Conservation (phyloP, 92 coral and sea anemone genomes). For the Parazoanthus darwini region DNA sequence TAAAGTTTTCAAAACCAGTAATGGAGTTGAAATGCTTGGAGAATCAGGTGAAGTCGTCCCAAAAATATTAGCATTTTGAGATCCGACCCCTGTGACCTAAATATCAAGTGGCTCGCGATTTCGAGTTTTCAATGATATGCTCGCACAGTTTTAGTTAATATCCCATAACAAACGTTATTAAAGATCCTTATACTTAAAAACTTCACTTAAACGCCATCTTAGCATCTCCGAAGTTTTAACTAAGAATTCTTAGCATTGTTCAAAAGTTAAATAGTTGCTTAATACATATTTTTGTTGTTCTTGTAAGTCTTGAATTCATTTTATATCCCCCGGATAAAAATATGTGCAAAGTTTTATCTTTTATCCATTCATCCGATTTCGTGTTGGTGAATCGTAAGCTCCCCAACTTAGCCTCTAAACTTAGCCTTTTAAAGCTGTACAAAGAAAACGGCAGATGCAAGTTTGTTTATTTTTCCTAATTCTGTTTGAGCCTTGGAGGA, state of each 20-base stretch:
- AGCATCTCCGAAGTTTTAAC: background rate
- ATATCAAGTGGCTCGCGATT: background rate
- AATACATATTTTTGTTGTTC: background rate
- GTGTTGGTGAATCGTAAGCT: background rate
- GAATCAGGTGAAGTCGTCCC: background rate
- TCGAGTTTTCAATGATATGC: background rate
- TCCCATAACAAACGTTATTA: background rate
- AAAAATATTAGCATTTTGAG: background rate
- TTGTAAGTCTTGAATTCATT: background rate
- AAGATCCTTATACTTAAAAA: background rate
- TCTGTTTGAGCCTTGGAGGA: background rate
- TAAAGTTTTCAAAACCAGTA: background rate
- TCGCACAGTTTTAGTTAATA: background rate
- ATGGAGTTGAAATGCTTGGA: too few relatives aligned
- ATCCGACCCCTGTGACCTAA: background rate
- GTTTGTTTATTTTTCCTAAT: too few relatives aligned
- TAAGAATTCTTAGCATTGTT: background rate
- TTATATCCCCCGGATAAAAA: background rate
- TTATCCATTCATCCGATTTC: background rate
- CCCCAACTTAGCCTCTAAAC: background rate
- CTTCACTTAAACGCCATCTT: background rate
- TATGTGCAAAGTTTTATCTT: background rate
- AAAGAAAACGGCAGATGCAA: background rate
- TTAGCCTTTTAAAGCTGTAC: background rate
- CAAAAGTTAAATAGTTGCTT: background rate